Base-by-base conservation (phyloP, 2,797 vertebrate genomes). In the Tangara arthus region DNA sequence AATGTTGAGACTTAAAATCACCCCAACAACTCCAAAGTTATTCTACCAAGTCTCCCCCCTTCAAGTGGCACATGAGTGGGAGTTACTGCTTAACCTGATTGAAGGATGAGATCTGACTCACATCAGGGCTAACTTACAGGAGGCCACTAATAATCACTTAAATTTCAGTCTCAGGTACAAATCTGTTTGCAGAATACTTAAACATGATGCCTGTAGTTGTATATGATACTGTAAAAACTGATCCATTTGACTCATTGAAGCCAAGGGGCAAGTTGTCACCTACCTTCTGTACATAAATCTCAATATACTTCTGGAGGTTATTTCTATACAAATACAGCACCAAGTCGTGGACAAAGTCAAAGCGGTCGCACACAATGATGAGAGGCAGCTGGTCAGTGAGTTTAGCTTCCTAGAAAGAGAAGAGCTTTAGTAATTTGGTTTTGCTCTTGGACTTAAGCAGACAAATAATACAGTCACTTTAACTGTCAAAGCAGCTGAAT, bases 251-350 rank as follows among this genome's bases (percentile, higher is more conserved):
- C 16, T 47, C 72, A 26, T 9, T 76, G 90, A 89, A 91, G 19
- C 19, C 47, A 63, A 81, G 30, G 21, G 20, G 23, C 37, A 71
- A 41, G 24, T 1, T 66, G 21, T 30, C 65, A 77, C 98, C 97
- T 97, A 99, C 99, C 98, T 99, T 99, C 97, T 99, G 99, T 57
- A 99, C 99, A 61, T 99, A 99, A 97, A 99, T 99, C 97, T 99
- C 99, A 84, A 99, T 99, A 93, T 99, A 99, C 90, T 99, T 99
- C 97, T 99, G 99, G 93, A 99, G 98, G 97, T 98, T 99, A 98
- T 99, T 99, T 97, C 99, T 99, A 96, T 99, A 99, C 97, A 99
- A 97, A 98, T 99, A 99, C 71, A 99, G 98, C 95, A 99, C 99
- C 96, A 99, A 97, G 97, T 99, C 99, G 28, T 99, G 99, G 96